Percentiles rank a stretch among this genome's conserved stretches.
Conservation (phyloP, 2,113 vertebrate genomes). For the Colius striatus region DNA sequence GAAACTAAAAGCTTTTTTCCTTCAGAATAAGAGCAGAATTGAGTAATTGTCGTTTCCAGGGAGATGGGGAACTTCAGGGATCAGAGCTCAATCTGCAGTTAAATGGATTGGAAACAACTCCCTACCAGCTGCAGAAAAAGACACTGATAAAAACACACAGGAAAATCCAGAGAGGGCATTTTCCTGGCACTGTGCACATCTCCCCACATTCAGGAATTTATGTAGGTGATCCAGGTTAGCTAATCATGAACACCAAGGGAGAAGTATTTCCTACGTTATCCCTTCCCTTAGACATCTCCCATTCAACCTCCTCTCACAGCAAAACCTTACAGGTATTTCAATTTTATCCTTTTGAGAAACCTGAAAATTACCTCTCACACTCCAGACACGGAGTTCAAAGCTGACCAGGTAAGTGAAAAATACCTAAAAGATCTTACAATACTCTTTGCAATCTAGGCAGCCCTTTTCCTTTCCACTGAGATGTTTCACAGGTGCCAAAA, state of each 20-base stretch:
- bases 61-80: constrained; percentile 76
- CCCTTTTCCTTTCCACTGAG: neutral
- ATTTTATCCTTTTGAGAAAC: neutral
- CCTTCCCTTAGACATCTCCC: neutral
- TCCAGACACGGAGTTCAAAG: neutral
- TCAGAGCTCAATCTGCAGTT: constrained; percentile 80
- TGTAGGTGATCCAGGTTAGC: neutral
- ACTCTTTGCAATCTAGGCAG: neutral
- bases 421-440: neutral
- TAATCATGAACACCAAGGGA: neutral
- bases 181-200: neutral
- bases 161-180: constrained; percentile 61
- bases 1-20: constrained; percentile 78
- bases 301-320: neutral
- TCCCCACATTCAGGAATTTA: neutral
- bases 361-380: neutral
- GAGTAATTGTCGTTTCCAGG: constrained; percentile 78
- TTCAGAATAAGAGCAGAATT: constrained; percentile 69
- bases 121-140: constrained; percentile 57
- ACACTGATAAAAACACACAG: constrained; percentile 61
- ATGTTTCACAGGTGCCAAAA: neutral
- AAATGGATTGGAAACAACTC: constrained; percentile 82
- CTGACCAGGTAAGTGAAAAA: neutral
- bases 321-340: neutral
- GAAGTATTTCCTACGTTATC: neutral